Base-by-base conservation (phyloP, 2,113 vertebrate species). In the Varanus salvator region DNA sequence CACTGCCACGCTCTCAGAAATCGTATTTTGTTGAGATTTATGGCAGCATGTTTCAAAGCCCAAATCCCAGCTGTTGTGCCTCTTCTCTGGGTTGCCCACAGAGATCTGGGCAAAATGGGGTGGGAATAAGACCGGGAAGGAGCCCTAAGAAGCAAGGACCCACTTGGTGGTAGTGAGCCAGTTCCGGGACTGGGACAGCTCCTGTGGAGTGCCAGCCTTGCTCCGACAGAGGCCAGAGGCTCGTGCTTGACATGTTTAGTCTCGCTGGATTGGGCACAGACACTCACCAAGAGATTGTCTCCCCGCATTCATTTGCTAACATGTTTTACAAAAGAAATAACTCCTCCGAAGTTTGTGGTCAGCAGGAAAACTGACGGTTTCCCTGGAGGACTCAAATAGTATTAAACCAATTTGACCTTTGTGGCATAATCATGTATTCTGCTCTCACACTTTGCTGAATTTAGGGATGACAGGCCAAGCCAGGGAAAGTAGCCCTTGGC, bases 401-500 rank as follows among this genome's bases (percentile, higher is more conserved):
- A 89, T 71, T 44, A 72, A 74, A 1, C 60, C 12, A 0, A 19
- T 34, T 76, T 90, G 96, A 90, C 81, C 83, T 88, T 93, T 57
- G 25, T 29, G 57, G 91, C 87, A 87, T 82, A 87, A 69, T 85
- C 69, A 90, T 4, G 77, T 54, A 84, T 88, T 91, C 75, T 50
- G 23, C 91, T 89, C 68, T 88, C 7, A 2, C 4, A 34, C 90
- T 92, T 93, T 78, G 93, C 95, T 94, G 91, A 94, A 93, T 94
- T 93, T 91, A 85, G 91, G 91, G n/a, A 34, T 94, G 94, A 91
- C 90, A 94, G 96, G 94, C 87, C 92, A 21, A 89, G 86, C 86
- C 31, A 3, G 85, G 88, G 50, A 95, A 84, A 85, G 93, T 89
- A 93, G 96, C 94, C 94, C 86, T 95, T 93, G 95, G 95, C 95